Conservation (phyloP, 2,888 invertebrate genomes). For the Catotricha subobsoleta region DNA sequence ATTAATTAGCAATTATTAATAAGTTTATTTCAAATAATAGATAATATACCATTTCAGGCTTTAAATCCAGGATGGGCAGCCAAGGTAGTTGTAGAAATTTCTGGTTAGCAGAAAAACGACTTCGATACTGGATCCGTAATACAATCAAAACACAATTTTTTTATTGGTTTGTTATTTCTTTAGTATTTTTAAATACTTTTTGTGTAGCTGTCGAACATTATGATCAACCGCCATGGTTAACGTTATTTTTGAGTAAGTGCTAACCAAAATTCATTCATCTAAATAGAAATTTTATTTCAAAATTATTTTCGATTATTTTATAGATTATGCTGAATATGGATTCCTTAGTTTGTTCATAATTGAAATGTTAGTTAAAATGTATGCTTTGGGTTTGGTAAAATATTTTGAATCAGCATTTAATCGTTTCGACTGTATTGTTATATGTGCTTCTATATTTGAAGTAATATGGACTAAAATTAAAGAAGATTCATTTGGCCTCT, state of each 20-base stretch:
- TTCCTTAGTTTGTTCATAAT: conserved; percentile 96
- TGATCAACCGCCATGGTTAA: conserved; percentile 85
- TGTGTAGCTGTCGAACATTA: conserved; percentile 98
- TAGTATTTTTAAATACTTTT: conserved; percentile 96
- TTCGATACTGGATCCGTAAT: conserved; percentile 83
- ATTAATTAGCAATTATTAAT: too few species aligned
- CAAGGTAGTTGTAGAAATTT: conserved; percentile 61
- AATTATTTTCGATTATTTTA: too few species aligned
- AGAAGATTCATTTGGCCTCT: conserved; percentile 92
- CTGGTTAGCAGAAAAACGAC: conserved; percentile 61
- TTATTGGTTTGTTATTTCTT: conserved; percentile 98
- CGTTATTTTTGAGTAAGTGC: conserved; percentile 88
- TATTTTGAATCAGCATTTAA: conserved; percentile 99
- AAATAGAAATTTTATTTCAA: conserved; percentile 5
- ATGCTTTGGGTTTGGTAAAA: conserved; percentile 90
- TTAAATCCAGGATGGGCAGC: conserved; percentile 79
- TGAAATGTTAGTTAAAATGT: conserved; percentile 99
- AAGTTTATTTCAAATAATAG: too few species aligned
- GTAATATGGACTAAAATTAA: conserved; percentile 93
- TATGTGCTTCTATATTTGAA: conserved; percentile 95
- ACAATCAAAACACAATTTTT: conserved; percentile 96
- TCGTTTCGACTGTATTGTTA: conserved; percentile 99
- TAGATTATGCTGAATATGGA: conserved; percentile 93
- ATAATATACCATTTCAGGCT: conserved; percentile 34
- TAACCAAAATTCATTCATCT: background rate